phyloP scores from a whole-genome alignment of 2,113 vertebrate genomes.

The Rhinolophus ferrumequinum region DNA sequence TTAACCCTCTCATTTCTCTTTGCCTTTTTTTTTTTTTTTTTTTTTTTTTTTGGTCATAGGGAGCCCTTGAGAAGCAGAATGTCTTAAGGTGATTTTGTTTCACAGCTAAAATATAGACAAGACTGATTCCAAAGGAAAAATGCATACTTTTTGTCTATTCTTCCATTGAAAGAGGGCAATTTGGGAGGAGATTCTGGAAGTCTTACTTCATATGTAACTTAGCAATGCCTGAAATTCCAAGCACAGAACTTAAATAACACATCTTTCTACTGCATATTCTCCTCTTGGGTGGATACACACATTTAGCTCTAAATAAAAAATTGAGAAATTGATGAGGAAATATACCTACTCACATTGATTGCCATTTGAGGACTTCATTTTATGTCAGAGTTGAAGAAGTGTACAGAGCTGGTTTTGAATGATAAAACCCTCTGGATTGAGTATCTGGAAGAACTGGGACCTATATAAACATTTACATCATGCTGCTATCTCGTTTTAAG shows the following conservation, averaged over 20 bases:
- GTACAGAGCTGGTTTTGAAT: background rate
- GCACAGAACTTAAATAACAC: background rate
- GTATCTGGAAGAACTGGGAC: background rate
- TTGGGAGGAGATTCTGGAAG: background rate
- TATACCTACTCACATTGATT: background rate
- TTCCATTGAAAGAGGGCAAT: slow-evolving; percentile 29
- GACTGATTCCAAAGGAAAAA: slow-evolving; percentile 36
- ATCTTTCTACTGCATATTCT: background rate
- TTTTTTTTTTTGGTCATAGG: too few relatives aligned
- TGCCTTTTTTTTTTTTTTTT: background rate
- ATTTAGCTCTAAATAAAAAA: slow-evolving; percentile 51
- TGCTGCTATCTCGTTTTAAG: background rate
- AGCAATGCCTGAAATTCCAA: slow-evolving; percentile 26
- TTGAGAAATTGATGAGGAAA: background rate
- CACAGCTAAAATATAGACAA: background rate
- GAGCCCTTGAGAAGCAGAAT: slow-evolving; percentile 34
- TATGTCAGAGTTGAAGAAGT: slow-evolving; percentile 17
- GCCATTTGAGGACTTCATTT: slow-evolving; percentile 4
- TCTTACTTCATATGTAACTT: background rate
- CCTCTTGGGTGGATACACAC: background rate
- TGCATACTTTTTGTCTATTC: background rate
- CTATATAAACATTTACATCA: background rate
- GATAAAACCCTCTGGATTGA: slow-evolving; percentile 7
- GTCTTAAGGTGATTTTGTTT: slow-evolving; percentile 14
- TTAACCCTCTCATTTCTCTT: slow-evolving; percentile 68